Evolutionary conservation across 1,140 invertebrate species (phyloP), one percentile per base, ranked within the genome.

Genomic region (Magallana ariakensis): DNA sequence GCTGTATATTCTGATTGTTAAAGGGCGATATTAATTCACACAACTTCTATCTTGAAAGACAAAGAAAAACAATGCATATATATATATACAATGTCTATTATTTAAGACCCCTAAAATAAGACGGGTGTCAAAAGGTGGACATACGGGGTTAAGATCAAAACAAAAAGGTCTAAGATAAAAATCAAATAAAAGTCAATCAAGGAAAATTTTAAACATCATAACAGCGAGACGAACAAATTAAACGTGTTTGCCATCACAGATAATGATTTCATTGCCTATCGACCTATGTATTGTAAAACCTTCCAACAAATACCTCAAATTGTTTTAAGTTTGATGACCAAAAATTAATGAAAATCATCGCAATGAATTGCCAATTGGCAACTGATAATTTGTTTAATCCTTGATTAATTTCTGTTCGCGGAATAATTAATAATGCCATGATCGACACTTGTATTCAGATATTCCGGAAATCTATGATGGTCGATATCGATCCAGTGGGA

Each of bases 381-480:
- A 26, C 66, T 8, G 66, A 75, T 75, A 75, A 26, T 75, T 22
- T 26, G 66, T 26, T 26, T 75, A 75, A 75, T 75, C 66, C 66
- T 10, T 26, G 13, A 60, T 60, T 75, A 13, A 75, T 26, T 75
- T 26, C 66, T 33, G 13, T 26, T 26, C 8, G 22, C 2, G 66
- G 66, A 22, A 75, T 75, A 75, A 75, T 75, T 75, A 11, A 10
- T 26, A 26, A n/a, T n/a, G n/a, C 10, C 5, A 13, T 75, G 66
- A 75, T 75, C 9, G 66, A 33, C 66, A 75, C 22, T 26, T 26
- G 33, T 75, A 75, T 75, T 75, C 66, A 75, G 19, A 75, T 75
- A 8, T 75, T 11, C 7, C 10, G 66, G 66, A 75, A 75, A 75
- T 26, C 66, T 13, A 26, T 75, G 9, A 26, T 26, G 66, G 66